phyloP scores from a whole-genome alignment of 2,888 invertebrate genomes.

The Biston stratarius region DNA sequence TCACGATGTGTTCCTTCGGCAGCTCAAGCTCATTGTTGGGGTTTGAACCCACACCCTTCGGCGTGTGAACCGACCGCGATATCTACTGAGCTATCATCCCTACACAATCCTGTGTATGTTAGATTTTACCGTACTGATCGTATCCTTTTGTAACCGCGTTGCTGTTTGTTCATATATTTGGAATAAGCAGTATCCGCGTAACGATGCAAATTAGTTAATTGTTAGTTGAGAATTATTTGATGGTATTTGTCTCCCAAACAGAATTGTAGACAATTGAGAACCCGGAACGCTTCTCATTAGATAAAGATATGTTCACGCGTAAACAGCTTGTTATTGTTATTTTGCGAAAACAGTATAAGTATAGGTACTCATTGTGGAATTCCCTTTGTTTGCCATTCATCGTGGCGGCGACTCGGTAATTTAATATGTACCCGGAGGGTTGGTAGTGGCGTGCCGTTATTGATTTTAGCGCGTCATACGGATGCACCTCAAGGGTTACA shows the following conservation, averaged over 20 bases:
- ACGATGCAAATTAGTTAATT: slow-evolving; percentile 24
- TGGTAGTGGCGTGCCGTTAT: slow-evolving; percentile 45
- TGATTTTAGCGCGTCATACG: slow-evolving; percentile 48
- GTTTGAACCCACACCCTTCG: no score
- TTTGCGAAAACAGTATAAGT: slow-evolving; percentile 24
- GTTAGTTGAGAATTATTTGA: background rate
- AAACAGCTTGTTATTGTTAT: slow-evolving; percentile 28
- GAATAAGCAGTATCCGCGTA: background rate
- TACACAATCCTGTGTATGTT: background rate
- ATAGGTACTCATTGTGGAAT: slow-evolving; percentile 27
- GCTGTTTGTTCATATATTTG: background rate
- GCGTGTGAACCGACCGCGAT: no score
- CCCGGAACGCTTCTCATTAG: slow-evolving; percentile 10
- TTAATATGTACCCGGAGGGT: slow-evolving; percentile 40
- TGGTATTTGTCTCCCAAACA: slow-evolving; percentile 16
- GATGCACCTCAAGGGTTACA: slow-evolving; percentile 44
- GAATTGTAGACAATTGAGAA: slow-evolving; percentile 1
- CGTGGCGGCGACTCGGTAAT: slow-evolving; percentile 42
- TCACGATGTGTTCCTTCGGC: no score
- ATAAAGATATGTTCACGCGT: slow-evolving; percentile 26
- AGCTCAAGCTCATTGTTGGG: no score
- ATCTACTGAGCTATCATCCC: no score
- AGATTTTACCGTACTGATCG: background rate
- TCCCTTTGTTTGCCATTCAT: slow-evolving; percentile 39
- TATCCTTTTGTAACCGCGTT: background rate